Base-by-base conservation (phyloP, 2,888 invertebrate genomes). In the Pollenia griseotomentosa region DNA sequence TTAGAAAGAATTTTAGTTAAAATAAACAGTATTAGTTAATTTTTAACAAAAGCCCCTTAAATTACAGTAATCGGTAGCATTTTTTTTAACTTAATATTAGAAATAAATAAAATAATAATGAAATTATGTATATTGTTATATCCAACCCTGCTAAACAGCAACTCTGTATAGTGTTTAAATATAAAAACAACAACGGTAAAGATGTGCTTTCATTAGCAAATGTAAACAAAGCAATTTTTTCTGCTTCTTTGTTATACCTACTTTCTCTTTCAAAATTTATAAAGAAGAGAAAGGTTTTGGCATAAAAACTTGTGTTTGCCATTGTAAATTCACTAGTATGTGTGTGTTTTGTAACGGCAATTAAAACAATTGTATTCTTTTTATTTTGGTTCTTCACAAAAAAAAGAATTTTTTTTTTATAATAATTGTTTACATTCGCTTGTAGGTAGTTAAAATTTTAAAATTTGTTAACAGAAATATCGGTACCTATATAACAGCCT, bases 11-110 rank as follows among this genome's bases (percentile, higher is more conserved):
- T 48, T 46, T 48, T 73, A 74, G 46, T 73, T 65, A 11, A 65
- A 48, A 51, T 42, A 66, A 73, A 70, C 83, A 83, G 83, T 83
- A 83, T 83, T 83, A 82, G 66, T 44, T 11, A 55, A 71, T 40
- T 57, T 74, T n/a, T 66, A 46, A 51, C 65, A 65, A 55, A 55
- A 44, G 40, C 42, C 63, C 33, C 9, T 53, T 19, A 2, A n/a
- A 55, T 40, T 40, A 44, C 14, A 63, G 1, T 33, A 46, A 73
- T 46, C 44, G 16, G 51, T 44, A 44, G 57, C 16, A 44, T 75
- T 53, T 75, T n/a, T 78, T 9, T 55, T 57, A 55, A 7, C 33
- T 65, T 5, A n/a, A 33, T 33, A 33, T 33, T 6, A n/a, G 14
- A 53, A 55, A 78, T n/a, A 66, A 61, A 48, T 16, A 11, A 68